Evolutionary conservation across 2,113 vertebrate species (phyloP).

Genomic region (Gymnobelideus leadbeateri): DNA sequence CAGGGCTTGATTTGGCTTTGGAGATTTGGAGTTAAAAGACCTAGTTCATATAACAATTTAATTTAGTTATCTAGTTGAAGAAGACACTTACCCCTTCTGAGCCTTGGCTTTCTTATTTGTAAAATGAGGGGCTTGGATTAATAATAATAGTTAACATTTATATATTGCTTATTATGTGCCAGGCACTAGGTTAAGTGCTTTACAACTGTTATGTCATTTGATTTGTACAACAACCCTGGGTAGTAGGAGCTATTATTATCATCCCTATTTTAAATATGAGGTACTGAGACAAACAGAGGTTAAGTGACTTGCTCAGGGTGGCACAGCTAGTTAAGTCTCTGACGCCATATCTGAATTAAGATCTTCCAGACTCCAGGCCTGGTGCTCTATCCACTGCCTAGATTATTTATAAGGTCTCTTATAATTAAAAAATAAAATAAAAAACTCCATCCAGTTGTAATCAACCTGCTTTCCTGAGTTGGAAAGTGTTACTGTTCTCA

Average conservation of each 20-base stretch:
- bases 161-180: not conserved
- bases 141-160: not conserved
- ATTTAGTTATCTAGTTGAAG: rapidly evolving
- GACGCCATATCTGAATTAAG: not conserved
- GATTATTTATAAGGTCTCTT: not conserved
- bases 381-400: not conserved
- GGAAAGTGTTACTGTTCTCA: not conserved
- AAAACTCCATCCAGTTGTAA: not conserved
- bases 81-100: not conserved
- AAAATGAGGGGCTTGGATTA: rapidly evolving
- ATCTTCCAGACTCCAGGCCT: not conserved
- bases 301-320: not conserved
- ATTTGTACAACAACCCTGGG: not conserved
- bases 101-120: not conserved
- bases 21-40: not conserved
- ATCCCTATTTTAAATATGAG: not conserved
- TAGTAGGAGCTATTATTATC: not conserved
- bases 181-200: not conserved
- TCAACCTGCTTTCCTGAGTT: not conserved
- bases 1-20: not conserved
- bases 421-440: not conserved
- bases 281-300: not conserved
- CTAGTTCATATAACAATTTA: not conserved
- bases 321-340: not conserved
- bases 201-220: not conserved